Percentiles rank a stretch among this genome's conserved stretches.
phyloP scores from a whole-genome alignment of 2,888 invertebrate genomes.

The Rambutsinella grinnellia region DNA sequence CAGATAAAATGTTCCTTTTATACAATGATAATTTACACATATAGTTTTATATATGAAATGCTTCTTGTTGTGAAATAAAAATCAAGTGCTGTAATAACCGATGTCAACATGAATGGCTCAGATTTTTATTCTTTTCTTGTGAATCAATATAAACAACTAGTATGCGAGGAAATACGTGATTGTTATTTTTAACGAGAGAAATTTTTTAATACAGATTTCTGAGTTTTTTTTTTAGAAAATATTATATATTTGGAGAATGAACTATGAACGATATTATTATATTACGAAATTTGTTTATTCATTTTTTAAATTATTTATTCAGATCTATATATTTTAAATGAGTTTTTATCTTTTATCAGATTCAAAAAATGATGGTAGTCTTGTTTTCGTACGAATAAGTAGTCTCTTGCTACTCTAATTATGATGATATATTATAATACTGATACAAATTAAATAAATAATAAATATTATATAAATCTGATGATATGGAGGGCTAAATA shows the following conservation, averaged over 20 bases:
- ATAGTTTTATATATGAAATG: neutral
- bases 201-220: neutral
- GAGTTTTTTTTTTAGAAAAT: neutral
- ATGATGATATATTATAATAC: slow-evolving; percentile 42
- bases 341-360: no score
- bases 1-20: neutral
- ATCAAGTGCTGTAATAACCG: neutral
- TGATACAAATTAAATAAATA: slow-evolving; percentile 46
- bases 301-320: slow-evolving; percentile 29
- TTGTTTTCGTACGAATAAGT: slow-evolving; percentile 27
- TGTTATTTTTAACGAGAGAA: neutral
- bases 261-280: slow-evolving; percentile 4
- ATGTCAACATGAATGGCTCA: neutral
- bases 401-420: slow-evolving; percentile 22
- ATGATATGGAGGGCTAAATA: slow-evolving; percentile 17
- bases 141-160: neutral
- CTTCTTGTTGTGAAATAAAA: neutral
- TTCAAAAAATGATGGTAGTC: slow-evolving; percentile 22
- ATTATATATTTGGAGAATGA: no score
- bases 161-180: neutral
- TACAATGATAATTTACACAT: neutral
- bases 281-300: slow-evolving; percentile 46
- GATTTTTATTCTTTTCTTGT: neutral
- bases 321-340: slow-evolving; percentile 37
- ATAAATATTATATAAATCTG: slow-evolving; percentile 40